Evolutionary conservation across 2,113 vertebrate species (phyloP).

Genomic region (Cephalopterus ornatus): DNA sequence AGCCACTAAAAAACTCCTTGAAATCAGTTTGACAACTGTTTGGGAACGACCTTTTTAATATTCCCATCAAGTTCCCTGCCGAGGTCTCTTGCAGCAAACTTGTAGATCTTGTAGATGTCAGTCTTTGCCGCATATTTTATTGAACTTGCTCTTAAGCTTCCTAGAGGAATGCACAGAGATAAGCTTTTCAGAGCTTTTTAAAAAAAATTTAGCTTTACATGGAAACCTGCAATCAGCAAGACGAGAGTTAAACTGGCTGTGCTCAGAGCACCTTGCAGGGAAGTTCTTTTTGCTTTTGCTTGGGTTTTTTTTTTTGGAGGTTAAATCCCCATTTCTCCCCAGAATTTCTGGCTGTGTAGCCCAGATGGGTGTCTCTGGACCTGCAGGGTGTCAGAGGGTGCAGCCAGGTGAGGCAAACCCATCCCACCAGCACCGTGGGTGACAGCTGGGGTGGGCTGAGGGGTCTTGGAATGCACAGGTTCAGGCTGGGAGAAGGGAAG

Average conservation of each 20-base stretch:
- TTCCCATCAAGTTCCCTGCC: neutral
- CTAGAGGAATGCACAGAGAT: neutral
- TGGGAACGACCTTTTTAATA: neutral
- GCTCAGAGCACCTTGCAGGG: neutral
- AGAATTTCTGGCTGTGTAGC: neutral
- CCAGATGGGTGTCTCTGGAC: neutral
- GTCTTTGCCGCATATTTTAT: neutral
- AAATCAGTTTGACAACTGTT: neutral
- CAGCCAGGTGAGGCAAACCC: neutral
- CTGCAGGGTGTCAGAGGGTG: accelerated
- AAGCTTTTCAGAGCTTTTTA: neutral
- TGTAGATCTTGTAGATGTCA: neutral
- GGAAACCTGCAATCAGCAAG: neutral
- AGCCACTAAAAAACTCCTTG: neutral
- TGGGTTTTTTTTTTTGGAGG: neutral
- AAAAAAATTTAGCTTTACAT: neutral
- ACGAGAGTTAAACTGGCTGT: neutral
- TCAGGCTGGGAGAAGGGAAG: neutral
- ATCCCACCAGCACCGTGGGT: neutral
- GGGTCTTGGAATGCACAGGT: accelerated
- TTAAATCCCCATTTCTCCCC: neutral
- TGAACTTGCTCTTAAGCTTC: neutral
- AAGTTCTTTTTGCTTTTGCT: neutral
- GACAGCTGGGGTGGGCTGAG: neutral
- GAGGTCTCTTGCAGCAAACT: neutral